Conservation (phyloP, 2,888 invertebrate species). For the Kryphioiulus occultus region DNA sequence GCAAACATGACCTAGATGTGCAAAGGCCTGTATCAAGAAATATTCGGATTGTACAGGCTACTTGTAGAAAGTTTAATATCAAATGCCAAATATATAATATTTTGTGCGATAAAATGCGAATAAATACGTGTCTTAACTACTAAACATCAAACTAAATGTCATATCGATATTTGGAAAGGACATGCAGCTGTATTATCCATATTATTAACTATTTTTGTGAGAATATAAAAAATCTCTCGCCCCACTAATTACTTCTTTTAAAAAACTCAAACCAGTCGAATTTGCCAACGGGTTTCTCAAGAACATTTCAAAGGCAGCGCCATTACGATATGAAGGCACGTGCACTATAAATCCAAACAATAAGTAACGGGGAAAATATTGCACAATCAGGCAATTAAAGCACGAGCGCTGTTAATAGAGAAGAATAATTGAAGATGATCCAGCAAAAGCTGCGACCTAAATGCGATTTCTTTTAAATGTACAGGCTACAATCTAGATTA, state of each 20-base stretch:
- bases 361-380: neutral
- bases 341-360: neutral
- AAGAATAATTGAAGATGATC: conserved; percentile 16
- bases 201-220: neutral
- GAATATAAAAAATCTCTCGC: neutral
- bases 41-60: neutral
- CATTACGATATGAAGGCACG: neutral
- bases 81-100: neutral
- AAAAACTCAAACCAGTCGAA: neutral
- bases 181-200: conserved; percentile 4
- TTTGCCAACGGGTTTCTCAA: neutral
- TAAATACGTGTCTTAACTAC: neutral
- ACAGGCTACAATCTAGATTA: neutral
- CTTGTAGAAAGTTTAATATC: neutral
- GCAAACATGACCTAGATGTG: neutral
- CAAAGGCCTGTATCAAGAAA: neutral
- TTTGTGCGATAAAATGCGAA: neutral
- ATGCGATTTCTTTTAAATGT: neutral
- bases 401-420: neutral
- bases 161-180: neutral
- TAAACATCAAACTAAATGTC: neutral
- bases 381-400: neutral
- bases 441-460: neutral
- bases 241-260: neutral
- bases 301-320: neutral